These are phyloP conservation scores for Arctopsyche grandis DNA, from an alignment of 1,140 invertebrate genomes.

Conservation along the genomic window DNA sequence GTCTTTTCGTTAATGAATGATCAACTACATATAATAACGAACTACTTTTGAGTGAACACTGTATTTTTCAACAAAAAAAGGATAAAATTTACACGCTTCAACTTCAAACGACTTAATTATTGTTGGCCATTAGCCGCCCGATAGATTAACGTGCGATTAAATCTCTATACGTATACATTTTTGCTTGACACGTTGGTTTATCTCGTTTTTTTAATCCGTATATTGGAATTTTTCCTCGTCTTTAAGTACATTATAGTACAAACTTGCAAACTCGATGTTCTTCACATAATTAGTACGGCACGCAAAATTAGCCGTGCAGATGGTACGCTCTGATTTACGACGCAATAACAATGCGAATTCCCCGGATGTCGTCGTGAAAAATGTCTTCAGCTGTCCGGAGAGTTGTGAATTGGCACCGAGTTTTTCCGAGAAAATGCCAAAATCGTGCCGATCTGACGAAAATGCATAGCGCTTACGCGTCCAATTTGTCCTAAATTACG, in stretches of 20 bases:
- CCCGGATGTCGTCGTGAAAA: too few relatives aligned
- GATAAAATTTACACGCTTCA: constrained; percentile 17
- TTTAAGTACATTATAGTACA: too few relatives aligned
- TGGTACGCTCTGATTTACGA: too few relatives aligned
- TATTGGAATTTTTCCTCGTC: too few relatives aligned
- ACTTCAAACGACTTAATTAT: constrained; percentile 33
- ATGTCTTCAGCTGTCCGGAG: too few relatives aligned
- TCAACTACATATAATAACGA: too few relatives aligned
- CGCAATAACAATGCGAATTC: too few relatives aligned
- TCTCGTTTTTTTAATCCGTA: too few relatives aligned
- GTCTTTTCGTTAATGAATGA: too few relatives aligned
- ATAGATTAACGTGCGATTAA: constrained; percentile 37
- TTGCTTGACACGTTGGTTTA: too few relatives aligned
- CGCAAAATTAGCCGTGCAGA: neutral
- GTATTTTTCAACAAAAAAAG: neutral
- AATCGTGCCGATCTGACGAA: neutral
- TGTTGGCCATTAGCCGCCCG: constrained; percentile 6
- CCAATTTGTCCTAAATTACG: neutral
- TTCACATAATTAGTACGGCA: neutral
- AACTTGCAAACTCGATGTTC: too few relatives aligned
- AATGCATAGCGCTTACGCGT: neutral
- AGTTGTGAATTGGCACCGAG: too few relatives aligned
- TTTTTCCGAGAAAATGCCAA: neutral
- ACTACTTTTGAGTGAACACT: constrained; percentile 3
- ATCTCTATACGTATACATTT: neutral